Evolutionary conservation across 2,888 invertebrate genomes (phyloP).

Genomic region (Julus scanicus): DNA sequence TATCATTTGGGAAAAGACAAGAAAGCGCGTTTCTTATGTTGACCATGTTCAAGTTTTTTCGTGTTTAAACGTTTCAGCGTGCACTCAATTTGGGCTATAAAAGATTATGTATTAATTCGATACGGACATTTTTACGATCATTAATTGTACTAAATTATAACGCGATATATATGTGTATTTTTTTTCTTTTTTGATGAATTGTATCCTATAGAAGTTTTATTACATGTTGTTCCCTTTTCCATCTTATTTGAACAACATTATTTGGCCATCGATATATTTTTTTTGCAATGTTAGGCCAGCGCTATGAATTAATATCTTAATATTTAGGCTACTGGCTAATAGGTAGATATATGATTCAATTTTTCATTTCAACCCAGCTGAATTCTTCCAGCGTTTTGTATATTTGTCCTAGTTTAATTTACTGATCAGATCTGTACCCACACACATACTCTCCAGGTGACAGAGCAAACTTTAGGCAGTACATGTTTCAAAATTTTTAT

Average conservation of each 20-base stretch:
- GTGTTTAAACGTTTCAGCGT: neutral
- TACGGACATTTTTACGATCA: constrained; percentile 34
- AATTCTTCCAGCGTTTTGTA: constrained; percentile 32
- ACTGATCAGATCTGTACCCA: constrained; percentile 36
- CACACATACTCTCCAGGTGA: constrained; percentile 31
- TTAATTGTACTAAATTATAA: constrained; percentile 31
- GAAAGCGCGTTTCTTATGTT: too few species aligned
- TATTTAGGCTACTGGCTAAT: constrained; percentile 35
- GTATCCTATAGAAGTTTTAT: neutral
- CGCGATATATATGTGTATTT: neutral
- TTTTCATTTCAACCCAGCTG: constrained; percentile 30
- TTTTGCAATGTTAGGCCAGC: neutral
- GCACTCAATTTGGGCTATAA: neutral
- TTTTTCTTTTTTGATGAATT: constrained; percentile 2
- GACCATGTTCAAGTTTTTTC: too few species aligned
- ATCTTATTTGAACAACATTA: constrained; percentile 15
- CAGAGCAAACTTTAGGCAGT: constrained; percentile 10
- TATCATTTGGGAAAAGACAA: too few species aligned
- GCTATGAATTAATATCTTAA: constrained; percentile 24
- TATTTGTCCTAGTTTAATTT: constrained; percentile 26
- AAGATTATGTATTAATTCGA: constrained; percentile 37
- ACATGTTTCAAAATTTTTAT: constrained; percentile 22
- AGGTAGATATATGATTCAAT: constrained; percentile 28
- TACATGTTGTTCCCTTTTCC: constrained; percentile 23
- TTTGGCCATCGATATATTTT: neutral